Evolutionary conservation across 1,140 invertebrate genomes (phyloP), one percentile per base, ranked within the genome.

Genomic region (Drosophila kurseongensis): DNA sequence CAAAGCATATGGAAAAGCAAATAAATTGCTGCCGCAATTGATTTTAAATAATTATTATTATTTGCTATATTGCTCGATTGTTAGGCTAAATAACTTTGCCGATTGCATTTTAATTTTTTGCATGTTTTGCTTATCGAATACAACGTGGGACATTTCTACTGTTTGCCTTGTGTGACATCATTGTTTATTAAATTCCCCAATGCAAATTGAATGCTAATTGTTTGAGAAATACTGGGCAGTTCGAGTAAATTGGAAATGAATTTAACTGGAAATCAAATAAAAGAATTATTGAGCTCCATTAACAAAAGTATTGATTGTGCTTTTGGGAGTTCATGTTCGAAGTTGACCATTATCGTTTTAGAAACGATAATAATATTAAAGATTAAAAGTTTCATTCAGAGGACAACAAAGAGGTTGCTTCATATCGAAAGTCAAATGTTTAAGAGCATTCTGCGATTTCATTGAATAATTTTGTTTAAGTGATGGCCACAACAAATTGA

Each of bases 51-150:
- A 71, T 75, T 75, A 60, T 83, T 58, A 71, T 75, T 58, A 71
- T 75, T 79, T 62, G 38, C 59, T 75, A 29, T 72, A 57, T 38
- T 50, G 62, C 56, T 35, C 38, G 62, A 75, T 58, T 54, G 60
- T 68, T 81, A 41, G 62, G 55, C 80, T 63, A 72, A 83, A 80
- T 76, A 71, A 76, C 58, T 73, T 47, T 44, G 72, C 50, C 44
- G 76, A 63, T 73, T 89, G 83, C 84, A 88, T 88, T 89, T 89
- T 58, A 89, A 88, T 83, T 54, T 51, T 54, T 23, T 54, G 6
- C 32, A 32, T 44, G 14, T 32, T 59, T 36, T 58, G 48, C 54
- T 57, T 75, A 65, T 54, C 41, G 50, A 78, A 63, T 65, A 61
- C 47, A 68, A 78, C 71, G 63, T 75, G 80, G 51, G 52, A 75